Percentiles rank a stretch among this genome's conserved stretches.
These are phyloP conservation scores for Hydractinia symbiolongicarpus DNA, from an alignment of 30 jellyfish, hydroid and myxozoan species.

Conservation along the genomic window DNA sequence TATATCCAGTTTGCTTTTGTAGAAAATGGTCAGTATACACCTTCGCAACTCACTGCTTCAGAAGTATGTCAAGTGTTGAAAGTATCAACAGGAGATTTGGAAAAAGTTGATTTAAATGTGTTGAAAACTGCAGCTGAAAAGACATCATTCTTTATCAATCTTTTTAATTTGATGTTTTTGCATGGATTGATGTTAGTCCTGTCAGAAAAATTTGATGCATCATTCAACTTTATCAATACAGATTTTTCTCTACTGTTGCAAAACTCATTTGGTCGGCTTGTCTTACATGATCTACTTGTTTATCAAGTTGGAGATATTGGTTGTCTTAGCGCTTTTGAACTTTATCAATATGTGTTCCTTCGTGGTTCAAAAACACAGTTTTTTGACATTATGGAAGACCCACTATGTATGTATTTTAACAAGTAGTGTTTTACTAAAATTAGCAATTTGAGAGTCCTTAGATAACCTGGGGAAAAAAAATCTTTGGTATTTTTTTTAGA, in stretches of 20 bases:
- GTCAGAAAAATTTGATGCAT: slow-evolving; percentile 36
- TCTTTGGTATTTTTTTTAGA: too few relatives aligned
- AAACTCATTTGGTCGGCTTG: slow-evolving; percentile 54
- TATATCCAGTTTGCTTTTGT: neutral
- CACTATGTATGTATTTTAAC: neutral
- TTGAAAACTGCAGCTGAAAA: slow-evolving; percentile 44
- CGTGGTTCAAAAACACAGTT: slow-evolving; percentile 50
- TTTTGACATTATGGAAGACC: slow-evolving; percentile 26
- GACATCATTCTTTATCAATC: slow-evolving; percentile 55
- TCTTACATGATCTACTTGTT: slow-evolving; percentile 38
- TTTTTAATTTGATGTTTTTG: slow-evolving; percentile 51
- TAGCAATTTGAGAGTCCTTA: too few relatives aligned
- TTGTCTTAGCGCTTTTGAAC: slow-evolving; percentile 63
- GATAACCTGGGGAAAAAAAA: too few relatives aligned
- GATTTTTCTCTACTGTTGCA: slow-evolving; percentile 40
- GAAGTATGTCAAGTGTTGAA: slow-evolving; percentile 25
- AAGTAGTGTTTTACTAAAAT: neutral
- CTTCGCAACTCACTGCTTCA: neutral
- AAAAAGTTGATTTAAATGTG: slow-evolving; percentile 33
- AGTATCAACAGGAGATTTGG: slow-evolving; percentile 27
- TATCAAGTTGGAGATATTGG: slow-evolving; percentile 80
- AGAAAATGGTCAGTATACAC: slow-evolving; percentile 1
- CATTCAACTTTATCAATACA: slow-evolving; percentile 1
- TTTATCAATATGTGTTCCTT: slow-evolving; percentile 52
- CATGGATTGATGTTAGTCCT: slow-evolving; percentile 56